Base-by-base conservation (phyloP, 2,888 invertebrate genomes). In the Scaptomyza caliginosa region DNA sequence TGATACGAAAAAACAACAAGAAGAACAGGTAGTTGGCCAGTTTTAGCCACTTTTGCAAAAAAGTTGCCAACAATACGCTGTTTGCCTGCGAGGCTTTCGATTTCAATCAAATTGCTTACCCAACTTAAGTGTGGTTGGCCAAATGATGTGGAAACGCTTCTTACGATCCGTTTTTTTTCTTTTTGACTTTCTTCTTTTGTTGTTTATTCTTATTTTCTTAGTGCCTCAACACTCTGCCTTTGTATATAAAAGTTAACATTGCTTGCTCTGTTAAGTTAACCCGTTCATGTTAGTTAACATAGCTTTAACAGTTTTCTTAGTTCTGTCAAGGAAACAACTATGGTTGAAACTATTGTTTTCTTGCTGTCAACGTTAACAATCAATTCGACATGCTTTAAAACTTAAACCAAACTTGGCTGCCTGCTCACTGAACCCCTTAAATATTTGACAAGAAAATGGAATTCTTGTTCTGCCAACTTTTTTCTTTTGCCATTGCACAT, bases 1-100 rank as follows among this genome's bases (percentile, higher is more conserved):
- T 58, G 48, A 50, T 46, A 46, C 38, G 30, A 30, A 30, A 30
- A 3, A 30, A n/a, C 28, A 32, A 21, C 13, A 24, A 19, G 6
- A 19, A 17, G n/a, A 54, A 42, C 52, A 32, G 13, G 32, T 32
- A 32, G 32, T 13, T 38, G n/a, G 32, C n/a, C 32, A 51, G 60
- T 52, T 34, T 34, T 42, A 28, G 10, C 17, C 49, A 50, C 63
- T 66, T 36, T 38, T 26, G 7, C n/a, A n/a, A n/a, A 24, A 62
- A 62, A 55, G 55, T 64, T 56, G 5, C 19, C 45, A 63, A 56
- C 45, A 30, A 43, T 30, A 45, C 48, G 21, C 16, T 17, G n/a
- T 16, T 21, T 11, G 7, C 3, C 19, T n/a, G 30, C 13, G 30
- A 45, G 28, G 17, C n/a, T 30, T 19, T 46, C 30, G 45, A 21